phyloP scores from a whole-genome alignment of 2,797 vertebrate species.

The Malurus leucopterus region DNA sequence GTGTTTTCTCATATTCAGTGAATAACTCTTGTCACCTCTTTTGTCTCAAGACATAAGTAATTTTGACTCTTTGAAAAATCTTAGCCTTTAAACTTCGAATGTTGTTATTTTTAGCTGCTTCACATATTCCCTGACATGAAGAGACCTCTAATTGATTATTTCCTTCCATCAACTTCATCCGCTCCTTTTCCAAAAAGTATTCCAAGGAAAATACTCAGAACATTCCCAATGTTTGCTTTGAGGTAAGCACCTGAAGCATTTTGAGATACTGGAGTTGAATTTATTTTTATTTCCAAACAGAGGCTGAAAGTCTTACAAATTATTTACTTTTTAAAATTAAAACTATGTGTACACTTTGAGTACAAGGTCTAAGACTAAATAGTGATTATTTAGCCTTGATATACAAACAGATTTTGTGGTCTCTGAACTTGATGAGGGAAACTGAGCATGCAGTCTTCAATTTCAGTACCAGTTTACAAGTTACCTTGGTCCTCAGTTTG shows the following conservation, averaged over 20 bases:
- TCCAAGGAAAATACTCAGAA: neutral
- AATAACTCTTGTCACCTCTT: neutral
- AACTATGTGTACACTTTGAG: fast-evolving
- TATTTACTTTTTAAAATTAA: neutral
- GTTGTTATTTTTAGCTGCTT: neutral
- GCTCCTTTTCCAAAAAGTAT: neutral
- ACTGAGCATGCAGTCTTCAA: neutral
- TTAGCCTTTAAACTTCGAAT: neutral
- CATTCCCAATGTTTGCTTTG: neutral
- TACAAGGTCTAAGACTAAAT: neutral
- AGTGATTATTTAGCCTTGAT: neutral
- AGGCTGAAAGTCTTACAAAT: neutral
- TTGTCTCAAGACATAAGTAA: neutral
- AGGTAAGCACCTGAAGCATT: neutral
- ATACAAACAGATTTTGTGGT: neutral
- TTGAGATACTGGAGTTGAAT: neutral
- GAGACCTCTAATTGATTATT: neutral
- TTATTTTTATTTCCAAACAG: neutral
- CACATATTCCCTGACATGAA: neutral
- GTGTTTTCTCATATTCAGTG: neutral
- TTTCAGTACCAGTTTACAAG: neutral
- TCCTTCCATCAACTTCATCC: neutral
- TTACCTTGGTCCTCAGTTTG: neutral
- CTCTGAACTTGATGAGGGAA: neutral
- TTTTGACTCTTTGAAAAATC: neutral